Percentiles rank a stretch among this genome's conserved stretches.
Evolutionary conservation across 2,113 vertebrate species (phyloP).

Genomic region (Artemisiospiza belli): DNA sequence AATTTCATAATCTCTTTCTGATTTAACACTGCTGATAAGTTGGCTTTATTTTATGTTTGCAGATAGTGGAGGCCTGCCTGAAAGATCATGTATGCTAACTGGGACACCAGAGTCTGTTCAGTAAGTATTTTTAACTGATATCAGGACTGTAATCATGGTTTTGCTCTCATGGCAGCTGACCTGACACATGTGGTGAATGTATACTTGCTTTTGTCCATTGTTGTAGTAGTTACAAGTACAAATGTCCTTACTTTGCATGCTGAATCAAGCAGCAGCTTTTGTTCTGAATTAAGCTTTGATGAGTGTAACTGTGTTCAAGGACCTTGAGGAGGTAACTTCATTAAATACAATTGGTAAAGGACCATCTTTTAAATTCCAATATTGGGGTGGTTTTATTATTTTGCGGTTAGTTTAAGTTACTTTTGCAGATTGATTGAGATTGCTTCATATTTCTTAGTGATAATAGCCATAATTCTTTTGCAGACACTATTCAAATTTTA

Average conservation of each 20-base stretch:
- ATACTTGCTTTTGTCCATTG: rapidly evolving
- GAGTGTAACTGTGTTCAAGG: background rate
- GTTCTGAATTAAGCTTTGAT: background rate
- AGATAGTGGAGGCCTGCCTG: slow-evolving; percentile 97
- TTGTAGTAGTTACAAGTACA: background rate
- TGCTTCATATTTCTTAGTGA: background rate
- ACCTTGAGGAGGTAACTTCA: background rate
- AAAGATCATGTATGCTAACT: slow-evolving; percentile 94
- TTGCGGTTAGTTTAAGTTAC: background rate
- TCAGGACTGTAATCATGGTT: background rate
- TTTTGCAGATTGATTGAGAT: background rate
- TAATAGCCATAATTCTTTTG: background rate
- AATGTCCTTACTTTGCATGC: background rate
- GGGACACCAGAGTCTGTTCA: slow-evolving; percentile 91
- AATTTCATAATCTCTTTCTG: background rate
- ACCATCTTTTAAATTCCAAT: background rate
- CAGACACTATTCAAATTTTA: background rate
- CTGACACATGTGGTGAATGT: rapidly evolving
- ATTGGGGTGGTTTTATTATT: background rate
- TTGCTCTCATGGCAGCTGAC: background rate
- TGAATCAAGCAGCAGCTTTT: background rate
- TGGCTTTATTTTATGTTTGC: background rate
- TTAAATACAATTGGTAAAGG: background rate
- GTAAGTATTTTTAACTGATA: slow-evolving; percentile 76
- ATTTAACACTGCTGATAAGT: background rate